A percentile compares a stretch with the other conserved stretches of the same genome.
Conservation (phyloP, 2,113 vertebrate species). For the Spilogale gracilis region DNA sequence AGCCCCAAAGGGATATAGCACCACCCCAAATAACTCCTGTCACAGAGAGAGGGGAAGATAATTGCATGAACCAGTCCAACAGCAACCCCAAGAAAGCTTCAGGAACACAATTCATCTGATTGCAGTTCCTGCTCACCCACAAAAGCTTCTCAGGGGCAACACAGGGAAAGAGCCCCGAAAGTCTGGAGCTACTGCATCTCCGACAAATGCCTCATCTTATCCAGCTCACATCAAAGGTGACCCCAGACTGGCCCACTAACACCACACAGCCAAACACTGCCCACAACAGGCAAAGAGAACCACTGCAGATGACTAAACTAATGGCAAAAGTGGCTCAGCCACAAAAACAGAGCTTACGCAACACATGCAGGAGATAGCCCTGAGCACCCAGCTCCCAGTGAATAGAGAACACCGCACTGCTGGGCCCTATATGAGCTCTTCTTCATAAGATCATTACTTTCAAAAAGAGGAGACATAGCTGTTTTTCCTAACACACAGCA, state of each 20-base stretch:
- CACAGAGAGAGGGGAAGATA: not conserved
- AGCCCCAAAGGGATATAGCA: not conserved
- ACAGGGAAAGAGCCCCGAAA: not conserved
- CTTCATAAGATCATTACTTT: not conserved
- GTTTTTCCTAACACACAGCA: not conserved
- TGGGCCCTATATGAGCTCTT: not conserved
- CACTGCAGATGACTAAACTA: not conserved
- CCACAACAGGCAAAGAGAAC: not conserved
- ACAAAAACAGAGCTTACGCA: not conserved
- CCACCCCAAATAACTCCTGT: not conserved
- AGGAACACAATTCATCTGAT: not conserved
- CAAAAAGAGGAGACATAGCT: not conserved
- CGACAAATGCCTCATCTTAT: not conserved
- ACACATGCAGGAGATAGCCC: not conserved
- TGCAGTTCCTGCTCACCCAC: not conserved
- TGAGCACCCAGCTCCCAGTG: not conserved
- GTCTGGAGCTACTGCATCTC: not conserved
- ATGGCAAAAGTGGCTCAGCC: not conserved
- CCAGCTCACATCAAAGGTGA: not conserved
- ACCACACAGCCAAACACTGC: not conserved
- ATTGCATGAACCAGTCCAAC: not conserved
- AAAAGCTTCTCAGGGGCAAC: not conserved
- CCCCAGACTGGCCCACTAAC: not conserved
- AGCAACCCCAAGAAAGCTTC: not conserved
- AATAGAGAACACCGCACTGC: not conserved